Conservation (phyloP, 2,888 invertebrate species). For the Hirtodrosophila alboralis region DNA sequence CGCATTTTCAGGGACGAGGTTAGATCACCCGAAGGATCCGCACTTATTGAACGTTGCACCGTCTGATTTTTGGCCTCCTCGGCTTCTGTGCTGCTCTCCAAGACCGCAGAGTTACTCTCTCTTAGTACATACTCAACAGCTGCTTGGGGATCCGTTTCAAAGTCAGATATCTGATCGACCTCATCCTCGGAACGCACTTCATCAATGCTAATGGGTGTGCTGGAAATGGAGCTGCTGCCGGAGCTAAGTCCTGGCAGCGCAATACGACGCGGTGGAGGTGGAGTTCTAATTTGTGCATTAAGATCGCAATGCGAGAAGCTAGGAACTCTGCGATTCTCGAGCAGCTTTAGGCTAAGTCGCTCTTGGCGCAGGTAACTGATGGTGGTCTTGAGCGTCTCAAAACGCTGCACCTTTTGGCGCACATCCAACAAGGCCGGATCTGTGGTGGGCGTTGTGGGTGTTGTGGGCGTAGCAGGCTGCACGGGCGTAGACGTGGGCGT, state of each 20-base stretch:
- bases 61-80: constrained; percentile 34
- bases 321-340: constrained; percentile 57
- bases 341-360: constrained; percentile 60
- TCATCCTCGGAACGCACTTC: constrained; percentile 83
- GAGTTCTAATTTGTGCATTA: constrained; percentile 11
- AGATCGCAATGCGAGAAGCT: constrained; percentile 43
- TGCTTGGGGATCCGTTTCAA: constrained; percentile 36
- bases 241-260: constrained; percentile 50
- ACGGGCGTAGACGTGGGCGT: too few relatives aligned
- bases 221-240: constrained; percentile 41
- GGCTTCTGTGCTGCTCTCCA: constrained; percentile 11
- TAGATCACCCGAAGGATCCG: constrained; percentile 28
- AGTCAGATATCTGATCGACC: constrained; percentile 80
- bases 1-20: constrained; percentile 33
- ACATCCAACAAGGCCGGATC: constrained; percentile 79
- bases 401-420: constrained; percentile 76
- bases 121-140: constrained; percentile 58
- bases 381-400: constrained; percentile 72
- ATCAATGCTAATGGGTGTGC: constrained; percentile 65
- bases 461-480: constrained; percentile 3
- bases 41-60: constrained; percentile 57
- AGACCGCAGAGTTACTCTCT: constrained; percentile 62
- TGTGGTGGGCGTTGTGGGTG: constrained; percentile 38
- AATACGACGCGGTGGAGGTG: constrained; percentile 58
- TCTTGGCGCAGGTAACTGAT: constrained; percentile 51